Conservation (phyloP, 2,797 vertebrate genomes). For the Xenopus petersii region DNA sequence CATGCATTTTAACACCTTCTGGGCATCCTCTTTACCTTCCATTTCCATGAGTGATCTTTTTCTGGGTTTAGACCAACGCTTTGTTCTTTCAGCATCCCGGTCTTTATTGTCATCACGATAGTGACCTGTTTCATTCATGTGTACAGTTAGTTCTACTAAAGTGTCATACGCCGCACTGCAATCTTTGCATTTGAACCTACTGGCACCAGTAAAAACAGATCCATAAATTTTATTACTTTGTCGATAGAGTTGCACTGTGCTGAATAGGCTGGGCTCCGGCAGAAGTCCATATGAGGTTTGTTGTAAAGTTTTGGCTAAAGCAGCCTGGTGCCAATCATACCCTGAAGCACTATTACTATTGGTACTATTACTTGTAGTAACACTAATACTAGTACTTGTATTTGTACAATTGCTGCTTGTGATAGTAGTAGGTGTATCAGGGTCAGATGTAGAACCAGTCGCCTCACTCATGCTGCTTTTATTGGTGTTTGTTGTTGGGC, state of each 20-base stretch:
- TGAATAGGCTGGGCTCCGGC: conserved; percentile 95
- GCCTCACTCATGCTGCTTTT: conserved; percentile 74
- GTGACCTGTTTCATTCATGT: conserved; percentile 98
- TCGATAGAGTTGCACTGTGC: conserved; percentile 94
- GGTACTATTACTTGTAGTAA: conserved; percentile 68
- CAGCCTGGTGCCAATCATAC: conserved; percentile 86
- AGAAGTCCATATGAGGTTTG: conserved; percentile 90
- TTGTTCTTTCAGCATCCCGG: conserved; percentile 86
- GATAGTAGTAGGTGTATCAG: conserved; percentile 62
- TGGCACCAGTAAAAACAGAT: conserved; percentile 94
- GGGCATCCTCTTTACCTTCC: conserved; percentile 97
- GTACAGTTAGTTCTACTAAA: conserved; percentile 92
- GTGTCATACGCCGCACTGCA: conserved; percentile 96
- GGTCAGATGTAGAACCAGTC: conserved; percentile 62
- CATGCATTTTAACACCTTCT: conserved; percentile 98
- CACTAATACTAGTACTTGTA: conserved; percentile 62
- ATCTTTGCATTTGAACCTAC: conserved; percentile 97
- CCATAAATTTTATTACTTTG: conserved; percentile 97
- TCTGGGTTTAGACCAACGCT: conserved; percentile 92
- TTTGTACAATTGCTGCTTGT: conserved; percentile 56
- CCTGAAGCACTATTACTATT: conserved; percentile 72
- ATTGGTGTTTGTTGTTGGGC: conserved; percentile 67
- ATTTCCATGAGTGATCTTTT: conserved; percentile 96
- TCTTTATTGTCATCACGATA: conserved; percentile 97
- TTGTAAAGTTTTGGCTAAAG: conserved; percentile 92